Percentiles rank a stretch among this genome's conserved stretches.
These are phyloP conservation scores for Trididemnum nubilum DNA, from an alignment of 23 tunicate species.

Conservation along the genomic window DNA sequence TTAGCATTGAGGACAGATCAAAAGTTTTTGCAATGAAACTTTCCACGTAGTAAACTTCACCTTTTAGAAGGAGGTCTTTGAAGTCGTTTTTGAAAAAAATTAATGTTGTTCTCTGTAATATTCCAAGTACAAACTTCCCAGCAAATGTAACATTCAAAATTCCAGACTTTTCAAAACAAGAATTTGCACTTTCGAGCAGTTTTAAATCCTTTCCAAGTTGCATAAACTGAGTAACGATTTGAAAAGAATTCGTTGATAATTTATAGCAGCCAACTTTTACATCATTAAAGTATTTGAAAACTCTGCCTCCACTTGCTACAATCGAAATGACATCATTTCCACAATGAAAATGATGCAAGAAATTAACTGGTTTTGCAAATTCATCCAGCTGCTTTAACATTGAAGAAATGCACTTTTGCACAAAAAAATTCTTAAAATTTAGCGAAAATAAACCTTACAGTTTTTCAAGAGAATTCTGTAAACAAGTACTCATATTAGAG, in stretches of 20 bases:
- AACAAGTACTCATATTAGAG: no score
- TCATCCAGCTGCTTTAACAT: background rate
- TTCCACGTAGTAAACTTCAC: background rate
- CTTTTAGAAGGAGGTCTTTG: background rate
- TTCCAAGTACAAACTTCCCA: constrained; percentile 9
- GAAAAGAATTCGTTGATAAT: background rate
- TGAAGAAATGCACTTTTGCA: background rate
- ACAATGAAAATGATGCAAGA: background rate
- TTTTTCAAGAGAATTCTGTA: no score
- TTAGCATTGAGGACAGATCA: background rate
- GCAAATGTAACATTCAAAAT: background rate
- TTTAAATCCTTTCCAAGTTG: background rate
- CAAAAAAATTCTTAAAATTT: background rate
- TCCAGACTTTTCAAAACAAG: background rate
- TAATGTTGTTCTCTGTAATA: background rate
- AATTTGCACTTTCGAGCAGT: background rate
- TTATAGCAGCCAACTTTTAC: background rate
- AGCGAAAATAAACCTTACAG: no score
- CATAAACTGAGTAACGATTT: background rate
- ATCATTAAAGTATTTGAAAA: background rate
- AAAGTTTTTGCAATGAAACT: background rate
- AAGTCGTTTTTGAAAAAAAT: background rate
- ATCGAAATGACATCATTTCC: background rate
- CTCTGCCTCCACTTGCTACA: background rate
- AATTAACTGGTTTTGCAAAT: no score